These are phyloP conservation scores for Neodon shergylaensis DNA, from an alignment of 2,113 vertebrate species.

Conservation along the genomic window DNA sequence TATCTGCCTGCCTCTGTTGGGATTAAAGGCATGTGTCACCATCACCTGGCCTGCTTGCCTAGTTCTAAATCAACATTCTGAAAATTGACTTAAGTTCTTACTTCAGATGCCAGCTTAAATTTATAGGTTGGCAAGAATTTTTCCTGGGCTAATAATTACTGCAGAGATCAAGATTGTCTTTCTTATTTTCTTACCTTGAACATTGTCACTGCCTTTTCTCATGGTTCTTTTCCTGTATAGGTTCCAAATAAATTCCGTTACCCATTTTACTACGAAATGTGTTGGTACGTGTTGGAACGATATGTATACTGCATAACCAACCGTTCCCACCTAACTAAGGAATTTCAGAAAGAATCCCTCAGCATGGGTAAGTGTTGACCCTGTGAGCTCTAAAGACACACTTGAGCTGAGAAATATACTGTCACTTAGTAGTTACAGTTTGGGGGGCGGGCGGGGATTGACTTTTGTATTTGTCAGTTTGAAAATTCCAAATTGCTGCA, in stretches of 20 bases:
- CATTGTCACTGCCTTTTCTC: constrained; percentile 38
- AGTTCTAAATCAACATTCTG: not conserved
- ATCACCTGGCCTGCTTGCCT: not conserved
- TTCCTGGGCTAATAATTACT: constrained; percentile 53
- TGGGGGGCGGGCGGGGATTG: not conserved
- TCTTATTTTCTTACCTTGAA: constrained; percentile 18
- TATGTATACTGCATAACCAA: constrained; percentile 97
- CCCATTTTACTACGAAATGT: constrained; percentile 99
- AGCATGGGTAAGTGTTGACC: constrained; percentile 90
- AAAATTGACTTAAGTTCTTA: not conserved
- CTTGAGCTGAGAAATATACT: not conserved
- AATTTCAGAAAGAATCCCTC: constrained; percentile 97
- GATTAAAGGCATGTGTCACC: too few relatives aligned
- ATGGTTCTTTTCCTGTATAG: constrained; percentile 81
- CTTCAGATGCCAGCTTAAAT: not conserved
- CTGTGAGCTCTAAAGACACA: not conserved
- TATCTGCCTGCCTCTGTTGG: too few relatives aligned
- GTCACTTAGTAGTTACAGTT: not conserved
- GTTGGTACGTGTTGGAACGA: constrained; percentile 98
- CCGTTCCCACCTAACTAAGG: constrained; percentile 94
- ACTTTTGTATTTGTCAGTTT: not conserved
- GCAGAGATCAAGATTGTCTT: not conserved
- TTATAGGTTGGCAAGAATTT: constrained; percentile 38
- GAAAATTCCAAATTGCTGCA: not conserved
- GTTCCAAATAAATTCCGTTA: constrained; percentile 98